Conservation (phyloP, 2,888 invertebrate species). For the Sinotaia quadrata region DNA sequence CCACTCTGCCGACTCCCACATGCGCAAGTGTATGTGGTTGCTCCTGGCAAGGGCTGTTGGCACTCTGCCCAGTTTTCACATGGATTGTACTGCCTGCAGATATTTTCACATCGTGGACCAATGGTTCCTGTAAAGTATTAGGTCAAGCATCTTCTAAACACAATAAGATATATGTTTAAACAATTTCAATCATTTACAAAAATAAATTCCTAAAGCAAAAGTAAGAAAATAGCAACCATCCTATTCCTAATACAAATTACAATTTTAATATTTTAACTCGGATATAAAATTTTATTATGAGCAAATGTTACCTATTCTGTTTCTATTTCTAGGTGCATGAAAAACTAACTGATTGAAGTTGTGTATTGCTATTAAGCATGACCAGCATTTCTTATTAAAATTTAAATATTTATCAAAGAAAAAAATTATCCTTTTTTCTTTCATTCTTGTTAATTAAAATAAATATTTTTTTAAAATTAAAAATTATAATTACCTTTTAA, state of each 20-base stretch:
- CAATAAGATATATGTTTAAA: too few relatives aligned
- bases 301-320: too few relatives aligned
- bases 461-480: too few relatives aligned
- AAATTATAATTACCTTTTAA: too few relatives aligned
- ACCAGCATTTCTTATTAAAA: too few relatives aligned
- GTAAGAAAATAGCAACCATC: not conserved
- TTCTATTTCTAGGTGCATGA: too few relatives aligned
- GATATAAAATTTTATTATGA: too few relatives aligned
- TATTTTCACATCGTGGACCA: slow-evolving; percentile 79
- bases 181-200: not conserved
- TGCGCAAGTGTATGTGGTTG: slow-evolving; percentile 83
- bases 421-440: too few relatives aligned
- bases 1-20: slow-evolving; percentile 82
- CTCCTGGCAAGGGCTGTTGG: slow-evolving; percentile 45
- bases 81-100: slow-evolving; percentile 84
- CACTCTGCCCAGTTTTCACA: slow-evolving; percentile 86
- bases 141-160: not conserved
- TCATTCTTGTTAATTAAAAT: too few relatives aligned
- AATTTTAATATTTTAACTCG: not conserved
- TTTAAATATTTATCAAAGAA: too few relatives aligned
- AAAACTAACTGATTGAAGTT: too few relatives aligned
- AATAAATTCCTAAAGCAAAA: not conserved
- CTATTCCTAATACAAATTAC: not conserved
- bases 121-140: slow-evolving; percentile 68
- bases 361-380: too few relatives aligned